phyloP scores from a whole-genome alignment of 1,140 invertebrate genomes.

The Sarcophaga bullata region DNA sequence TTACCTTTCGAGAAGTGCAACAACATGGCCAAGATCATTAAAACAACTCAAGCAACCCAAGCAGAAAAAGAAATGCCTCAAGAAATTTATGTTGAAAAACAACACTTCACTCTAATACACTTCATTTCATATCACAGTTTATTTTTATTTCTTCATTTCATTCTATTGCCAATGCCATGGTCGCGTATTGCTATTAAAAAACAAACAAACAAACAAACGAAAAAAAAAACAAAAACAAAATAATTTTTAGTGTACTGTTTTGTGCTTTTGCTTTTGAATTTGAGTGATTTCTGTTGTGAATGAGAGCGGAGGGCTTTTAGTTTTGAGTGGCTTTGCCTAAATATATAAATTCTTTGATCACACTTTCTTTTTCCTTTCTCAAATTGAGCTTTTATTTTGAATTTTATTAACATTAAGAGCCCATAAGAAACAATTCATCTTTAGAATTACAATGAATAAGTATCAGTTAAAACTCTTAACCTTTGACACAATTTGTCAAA shows the following conservation, averaged over 20 bases:
- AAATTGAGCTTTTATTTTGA: too few species aligned
- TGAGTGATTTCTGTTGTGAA: not conserved
- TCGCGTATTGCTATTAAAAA: not conserved
- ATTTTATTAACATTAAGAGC: too few species aligned
- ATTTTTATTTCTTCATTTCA: slow-evolving; percentile 1
- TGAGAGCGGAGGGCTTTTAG: too few species aligned
- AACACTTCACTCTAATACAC: not conserved
- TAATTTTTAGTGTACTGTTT: not conserved
- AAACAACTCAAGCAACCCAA: not conserved
- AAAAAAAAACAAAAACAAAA: not conserved
- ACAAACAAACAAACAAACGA: not conserved
- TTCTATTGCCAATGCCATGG: slow-evolving; percentile 16
- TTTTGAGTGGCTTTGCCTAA: too few species aligned
- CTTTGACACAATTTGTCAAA: too few species aligned
- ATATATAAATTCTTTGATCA: too few species aligned
- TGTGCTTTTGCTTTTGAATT: not conserved
- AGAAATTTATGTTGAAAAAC: slow-evolving; percentile 22
- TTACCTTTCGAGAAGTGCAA: slow-evolving; percentile 16
- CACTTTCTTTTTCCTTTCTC: too few species aligned
- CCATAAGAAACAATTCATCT: too few species aligned
- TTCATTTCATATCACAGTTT: not conserved
- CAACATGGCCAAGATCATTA: not conserved
- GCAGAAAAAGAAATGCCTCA: not conserved
- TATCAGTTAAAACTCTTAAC: too few species aligned
- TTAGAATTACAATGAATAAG: too few species aligned